A percentile compares a stretch with the other conserved stretches of the same genome.
Conservation (phyloP, 1,140 invertebrate genomes). For the Drosophila nannoptera region DNA sequence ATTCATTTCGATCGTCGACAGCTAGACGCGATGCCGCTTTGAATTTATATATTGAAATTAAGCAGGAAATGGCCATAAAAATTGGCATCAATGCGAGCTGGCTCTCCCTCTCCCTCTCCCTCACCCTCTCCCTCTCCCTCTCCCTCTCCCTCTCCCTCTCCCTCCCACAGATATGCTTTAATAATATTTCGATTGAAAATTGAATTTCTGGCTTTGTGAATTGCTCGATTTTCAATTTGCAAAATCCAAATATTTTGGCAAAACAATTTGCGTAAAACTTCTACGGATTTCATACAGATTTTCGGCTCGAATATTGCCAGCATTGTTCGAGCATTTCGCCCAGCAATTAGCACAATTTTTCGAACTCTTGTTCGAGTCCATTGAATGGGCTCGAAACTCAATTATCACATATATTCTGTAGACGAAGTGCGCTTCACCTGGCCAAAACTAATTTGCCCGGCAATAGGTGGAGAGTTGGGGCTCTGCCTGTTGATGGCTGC, state of each 20-base stretch:
- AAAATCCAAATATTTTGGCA: conserved; percentile 21
- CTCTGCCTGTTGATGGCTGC: conserved; percentile 3
- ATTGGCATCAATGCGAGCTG: conserved; percentile 29
- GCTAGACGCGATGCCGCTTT: conserved; percentile 22
- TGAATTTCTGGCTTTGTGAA: background rate
- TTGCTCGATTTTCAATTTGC: background rate
- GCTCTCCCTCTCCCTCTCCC: too few species aligned
- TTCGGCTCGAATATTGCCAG: conserved; percentile 14
- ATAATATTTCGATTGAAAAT: conserved; percentile 3
- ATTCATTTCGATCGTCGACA: conserved; percentile 20
- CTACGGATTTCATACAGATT: conserved; percentile 41
- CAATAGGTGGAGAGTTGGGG: background rate
- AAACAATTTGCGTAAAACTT: conserved; percentile 9
- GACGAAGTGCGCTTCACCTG: conserved; percentile 39
- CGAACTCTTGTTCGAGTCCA: conserved; percentile 26
- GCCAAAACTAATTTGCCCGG: conserved; percentile 22
- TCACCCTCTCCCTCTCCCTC: too few species aligned
- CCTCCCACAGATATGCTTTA: background rate
- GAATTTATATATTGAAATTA: conserved; percentile 43
- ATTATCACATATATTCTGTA: conserved; percentile 68
- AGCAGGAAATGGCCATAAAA: conserved; percentile 12
- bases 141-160: too few species aligned
- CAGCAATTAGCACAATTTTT: conserved; percentile 48
- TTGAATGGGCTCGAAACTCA: conserved; percentile 57
- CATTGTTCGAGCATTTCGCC: conserved; percentile 3